Conservation (phyloP, 2,113 vertebrate species). For the Eonycteris spelaea region DNA sequence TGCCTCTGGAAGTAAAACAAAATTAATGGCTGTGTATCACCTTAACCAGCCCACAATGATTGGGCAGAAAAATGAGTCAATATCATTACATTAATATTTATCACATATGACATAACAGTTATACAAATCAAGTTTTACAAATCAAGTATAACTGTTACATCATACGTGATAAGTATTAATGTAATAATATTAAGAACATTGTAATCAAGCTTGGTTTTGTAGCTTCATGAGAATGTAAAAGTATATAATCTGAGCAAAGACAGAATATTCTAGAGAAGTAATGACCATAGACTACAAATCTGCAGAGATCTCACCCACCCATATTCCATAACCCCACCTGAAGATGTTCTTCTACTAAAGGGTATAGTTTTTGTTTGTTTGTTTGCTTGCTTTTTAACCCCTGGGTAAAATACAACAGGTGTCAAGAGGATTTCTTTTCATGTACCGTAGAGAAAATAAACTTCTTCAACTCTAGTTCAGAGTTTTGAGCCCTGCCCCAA, state of each 20-base stretch:
- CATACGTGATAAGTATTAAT: no score
- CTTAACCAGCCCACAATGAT: slow-evolving; percentile 15
- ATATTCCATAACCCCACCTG: neutral
- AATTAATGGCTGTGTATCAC: slow-evolving; percentile 29
- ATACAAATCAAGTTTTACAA: slow-evolving; percentile 36
- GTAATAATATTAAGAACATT: no score
- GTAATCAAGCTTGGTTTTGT: neutral
- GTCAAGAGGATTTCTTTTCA: neutral
- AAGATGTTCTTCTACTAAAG: neutral
- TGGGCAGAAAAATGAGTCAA: slow-evolving; percentile 51
- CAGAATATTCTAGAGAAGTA: neutral
- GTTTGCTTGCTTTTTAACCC: neutral
- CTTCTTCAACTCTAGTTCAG: neutral
- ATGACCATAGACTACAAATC: neutral
- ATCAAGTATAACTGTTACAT: no score
- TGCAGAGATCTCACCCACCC: neutral
- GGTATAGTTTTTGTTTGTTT: neutral
- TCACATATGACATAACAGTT: slow-evolving; percentile 54
- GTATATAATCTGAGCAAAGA: neutral
- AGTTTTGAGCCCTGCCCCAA: neutral
- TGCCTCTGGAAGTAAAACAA: slow-evolving; percentile 17
- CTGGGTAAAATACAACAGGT: neutral
- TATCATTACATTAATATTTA: slow-evolving; percentile 57
- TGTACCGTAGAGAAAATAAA: neutral
- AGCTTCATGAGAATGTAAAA: slow-evolving; percentile 35